Conservation (phyloP, 2,797 vertebrate species). For the Gymnoscopelus microlampas region DNA sequence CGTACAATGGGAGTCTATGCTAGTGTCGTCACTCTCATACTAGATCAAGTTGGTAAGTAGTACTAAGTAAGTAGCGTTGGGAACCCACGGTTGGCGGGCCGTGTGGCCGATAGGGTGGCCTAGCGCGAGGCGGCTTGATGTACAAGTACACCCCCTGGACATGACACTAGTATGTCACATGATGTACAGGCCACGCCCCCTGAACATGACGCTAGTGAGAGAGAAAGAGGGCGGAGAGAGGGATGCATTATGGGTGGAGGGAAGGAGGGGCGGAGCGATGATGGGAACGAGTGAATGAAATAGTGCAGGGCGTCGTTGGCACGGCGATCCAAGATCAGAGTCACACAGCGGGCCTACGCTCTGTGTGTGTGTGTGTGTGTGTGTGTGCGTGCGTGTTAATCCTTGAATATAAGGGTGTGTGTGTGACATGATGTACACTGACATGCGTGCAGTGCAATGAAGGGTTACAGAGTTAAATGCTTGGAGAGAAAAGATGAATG, state of each 20-base stretch:
- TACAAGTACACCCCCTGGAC: too few relatives aligned
- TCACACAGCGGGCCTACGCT: slow-evolving; percentile 42
- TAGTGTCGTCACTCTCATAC: too few relatives aligned
- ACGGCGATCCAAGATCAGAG: slow-evolving; percentile 52
- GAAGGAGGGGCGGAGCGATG: neutral
- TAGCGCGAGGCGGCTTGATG: too few relatives aligned
- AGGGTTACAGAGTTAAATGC: slow-evolving; percentile 51
- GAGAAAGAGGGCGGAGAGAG: too few relatives aligned
- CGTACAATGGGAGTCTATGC: too few relatives aligned
- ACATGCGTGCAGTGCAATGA: slow-evolving; percentile 50
- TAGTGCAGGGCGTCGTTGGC: slow-evolving; percentile 30
- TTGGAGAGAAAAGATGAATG: slow-evolving; percentile 1
- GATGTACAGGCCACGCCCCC: too few relatives aligned
- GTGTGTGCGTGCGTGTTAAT: slow-evolving; percentile 7
- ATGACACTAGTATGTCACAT: too few relatives aligned
- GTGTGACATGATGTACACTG: slow-evolving; percentile 53
- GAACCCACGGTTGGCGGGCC: too few relatives aligned
- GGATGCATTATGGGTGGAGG: neutral
- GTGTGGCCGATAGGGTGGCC: too few relatives aligned
- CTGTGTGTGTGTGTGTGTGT: slow-evolving; percentile 28
- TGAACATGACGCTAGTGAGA: too few relatives aligned
- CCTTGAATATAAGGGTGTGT: neutral
- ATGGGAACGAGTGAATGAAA: slow-evolving; percentile 10
- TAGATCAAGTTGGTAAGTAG: too few relatives aligned
- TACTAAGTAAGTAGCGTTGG: too few relatives aligned